These are phyloP conservation scores for Corythornis cristatus DNA, from an alignment of 2,113 vertebrate species.

Conservation along the genomic window DNA sequence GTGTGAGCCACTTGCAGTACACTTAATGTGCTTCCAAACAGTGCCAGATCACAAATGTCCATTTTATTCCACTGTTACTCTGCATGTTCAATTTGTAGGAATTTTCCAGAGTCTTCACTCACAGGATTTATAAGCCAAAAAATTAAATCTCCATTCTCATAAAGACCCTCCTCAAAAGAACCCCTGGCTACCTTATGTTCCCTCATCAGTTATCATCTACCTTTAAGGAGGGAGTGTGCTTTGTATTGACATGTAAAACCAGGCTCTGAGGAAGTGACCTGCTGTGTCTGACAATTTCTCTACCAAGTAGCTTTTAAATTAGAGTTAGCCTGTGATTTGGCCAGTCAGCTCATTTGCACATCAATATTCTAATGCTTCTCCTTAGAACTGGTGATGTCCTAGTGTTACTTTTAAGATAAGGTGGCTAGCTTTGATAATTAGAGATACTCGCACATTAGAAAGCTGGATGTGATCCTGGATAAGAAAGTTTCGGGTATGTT, in stretches of 20 bases:
- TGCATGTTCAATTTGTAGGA: not conserved
- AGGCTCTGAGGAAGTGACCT: conserved; percentile 15
- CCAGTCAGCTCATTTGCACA: conserved; percentile 42
- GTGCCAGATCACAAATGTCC: not conserved
- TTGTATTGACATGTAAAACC: conserved; percentile 53
- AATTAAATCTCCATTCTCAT: not conserved
- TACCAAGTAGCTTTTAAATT: conserved; percentile 18
- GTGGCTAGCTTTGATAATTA: conserved; percentile 57
- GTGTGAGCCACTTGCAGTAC: not conserved
- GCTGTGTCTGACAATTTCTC: conserved; percentile 22
- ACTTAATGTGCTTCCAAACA: not conserved
- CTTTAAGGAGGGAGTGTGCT: conserved; percentile 11
- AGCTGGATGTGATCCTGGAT: not conserved
- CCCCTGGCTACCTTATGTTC: not conserved
- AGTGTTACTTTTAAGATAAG: conserved; percentile 32
- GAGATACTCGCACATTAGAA: conserved; percentile 29
- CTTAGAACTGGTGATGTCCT: not conserved
- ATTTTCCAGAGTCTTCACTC: not conserved
- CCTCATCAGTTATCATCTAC: not conserved
- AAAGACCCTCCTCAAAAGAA: not conserved
- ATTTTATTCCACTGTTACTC: not conserved
- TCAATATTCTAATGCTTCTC: conserved; percentile 14
- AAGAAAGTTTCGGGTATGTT: not conserved
- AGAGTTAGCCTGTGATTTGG: conserved; percentile 29
- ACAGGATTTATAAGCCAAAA: not conserved